These are phyloP conservation scores for Chionoecetes opilio DNA, from an alignment of 1,140 invertebrate genomes.

Conservation along the genomic window DNA sequence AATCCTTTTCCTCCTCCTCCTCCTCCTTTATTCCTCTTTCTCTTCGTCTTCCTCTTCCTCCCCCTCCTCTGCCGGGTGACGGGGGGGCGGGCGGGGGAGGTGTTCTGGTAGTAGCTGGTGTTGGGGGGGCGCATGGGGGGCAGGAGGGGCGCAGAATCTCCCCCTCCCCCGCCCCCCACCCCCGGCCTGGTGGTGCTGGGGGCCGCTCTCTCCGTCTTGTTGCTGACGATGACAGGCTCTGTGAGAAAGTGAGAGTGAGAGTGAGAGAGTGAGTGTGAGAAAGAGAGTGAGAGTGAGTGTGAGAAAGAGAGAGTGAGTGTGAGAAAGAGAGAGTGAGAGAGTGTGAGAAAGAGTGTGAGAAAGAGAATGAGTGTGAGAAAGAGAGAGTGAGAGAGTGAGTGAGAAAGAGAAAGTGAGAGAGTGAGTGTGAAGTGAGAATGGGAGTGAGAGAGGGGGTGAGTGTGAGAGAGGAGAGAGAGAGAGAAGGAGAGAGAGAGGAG, in stretches of 20 bases:
- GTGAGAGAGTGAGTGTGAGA: background rate
- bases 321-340: no score
- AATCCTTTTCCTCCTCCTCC: constrained; percentile 50
- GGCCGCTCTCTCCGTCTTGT: constrained; percentile 64
- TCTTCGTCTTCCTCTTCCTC: constrained; percentile 69
- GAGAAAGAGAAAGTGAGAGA: background rate
- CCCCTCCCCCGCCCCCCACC: background rate
- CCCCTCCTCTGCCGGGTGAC: constrained; percentile 59
- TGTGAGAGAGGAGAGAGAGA: no score
- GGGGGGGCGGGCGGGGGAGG: constrained; percentile 52
- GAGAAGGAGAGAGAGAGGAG: no score
- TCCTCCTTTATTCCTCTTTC: constrained; percentile 72
- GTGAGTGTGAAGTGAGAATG: no score
- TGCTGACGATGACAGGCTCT: constrained; percentile 69
- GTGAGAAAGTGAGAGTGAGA: background rate
- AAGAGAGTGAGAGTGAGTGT: background rate
- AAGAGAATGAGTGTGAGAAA: no score
- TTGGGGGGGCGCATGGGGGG: constrained; percentile 9
- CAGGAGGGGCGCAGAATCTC: background rate
- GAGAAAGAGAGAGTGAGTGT: background rate
- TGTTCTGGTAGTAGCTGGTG: constrained; percentile 51
- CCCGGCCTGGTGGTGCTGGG: constrained; percentile 36
- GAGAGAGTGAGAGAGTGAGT: background rate
- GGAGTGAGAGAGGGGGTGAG: no score
- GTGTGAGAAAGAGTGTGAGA: background rate